Percentiles rank a stretch among this genome's conserved stretches.
These are phyloP conservation scores for Cyclura pinguis DNA, from an alignment of 2,797 vertebrate genomes.

Conservation along the genomic window DNA sequence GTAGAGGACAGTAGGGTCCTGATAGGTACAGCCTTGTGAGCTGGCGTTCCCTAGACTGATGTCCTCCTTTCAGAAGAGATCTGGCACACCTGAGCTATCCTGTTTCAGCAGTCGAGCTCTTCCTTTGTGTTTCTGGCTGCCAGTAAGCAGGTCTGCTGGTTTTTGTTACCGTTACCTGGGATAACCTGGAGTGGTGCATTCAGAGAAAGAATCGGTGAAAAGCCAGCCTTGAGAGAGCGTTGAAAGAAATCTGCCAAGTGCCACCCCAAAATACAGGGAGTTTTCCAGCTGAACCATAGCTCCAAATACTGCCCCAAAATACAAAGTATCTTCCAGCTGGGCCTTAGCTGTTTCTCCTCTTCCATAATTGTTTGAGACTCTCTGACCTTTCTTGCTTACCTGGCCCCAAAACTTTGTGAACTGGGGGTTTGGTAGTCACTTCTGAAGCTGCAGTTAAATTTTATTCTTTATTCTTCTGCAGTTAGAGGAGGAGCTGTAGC, in stretches of 20 bases:
- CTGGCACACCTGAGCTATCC: neutral
- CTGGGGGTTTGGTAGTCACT: too few species aligned
- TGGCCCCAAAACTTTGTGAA: neutral
- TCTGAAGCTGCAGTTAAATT: neutral
- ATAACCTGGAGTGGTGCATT: neutral
- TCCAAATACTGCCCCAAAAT: neutral
- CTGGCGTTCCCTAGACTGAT: neutral
- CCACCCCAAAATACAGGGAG: neutral
- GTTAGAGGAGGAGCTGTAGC: too few species aligned
- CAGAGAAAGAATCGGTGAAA: too few species aligned
- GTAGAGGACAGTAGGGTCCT: neutral
- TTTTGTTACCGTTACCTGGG: neutral
- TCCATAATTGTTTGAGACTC: neutral
- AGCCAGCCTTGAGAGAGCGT: too few species aligned
- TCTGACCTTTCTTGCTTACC: too few species aligned
- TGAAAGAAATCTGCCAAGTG: too few species aligned
- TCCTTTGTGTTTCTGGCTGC: neutral
- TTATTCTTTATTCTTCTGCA: neutral
- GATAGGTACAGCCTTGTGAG: too few species aligned
- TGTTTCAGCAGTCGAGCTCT: neutral
- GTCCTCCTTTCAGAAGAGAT: neutral
- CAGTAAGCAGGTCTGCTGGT: neutral
- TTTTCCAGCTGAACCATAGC: too few species aligned
- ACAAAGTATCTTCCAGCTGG: accelerated
- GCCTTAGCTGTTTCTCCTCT: too few species aligned